A percentile compares a stretch with the other conserved stretches of the same genome.
These are phyloP conservation scores for Lycaon pictus DNA, from an alignment of 2,113 vertebrate species.

Conservation along the genomic window DNA sequence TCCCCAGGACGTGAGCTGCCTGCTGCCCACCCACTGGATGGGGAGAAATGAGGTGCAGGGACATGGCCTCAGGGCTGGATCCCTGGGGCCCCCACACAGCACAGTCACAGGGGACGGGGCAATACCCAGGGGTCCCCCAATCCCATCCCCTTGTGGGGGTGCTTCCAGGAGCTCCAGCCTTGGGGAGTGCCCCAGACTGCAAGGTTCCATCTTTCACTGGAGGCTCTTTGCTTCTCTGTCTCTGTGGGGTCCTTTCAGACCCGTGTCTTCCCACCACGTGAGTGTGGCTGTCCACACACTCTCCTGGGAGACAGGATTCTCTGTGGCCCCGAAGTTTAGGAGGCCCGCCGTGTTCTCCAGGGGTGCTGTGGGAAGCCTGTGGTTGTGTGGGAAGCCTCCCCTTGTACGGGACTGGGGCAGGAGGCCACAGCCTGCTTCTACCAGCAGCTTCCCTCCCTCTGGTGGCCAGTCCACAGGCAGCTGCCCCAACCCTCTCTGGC, in stretches of 20 bases:
- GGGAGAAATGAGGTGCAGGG: fast-evolving
- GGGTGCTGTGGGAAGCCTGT: background rate
- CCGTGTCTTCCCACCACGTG: background rate
- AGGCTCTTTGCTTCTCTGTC: background rate
- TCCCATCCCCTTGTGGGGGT: fast-evolving
- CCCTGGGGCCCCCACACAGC: fast-evolving
- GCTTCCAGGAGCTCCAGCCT: background rate
- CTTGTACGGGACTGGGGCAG: background rate
- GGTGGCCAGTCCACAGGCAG: background rate
- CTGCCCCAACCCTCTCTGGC: background rate
- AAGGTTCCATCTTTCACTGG: background rate
- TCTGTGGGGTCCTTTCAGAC: background rate
- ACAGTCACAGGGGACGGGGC: fast-evolving
- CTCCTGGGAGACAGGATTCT: background rate
- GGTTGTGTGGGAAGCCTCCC: background rate
- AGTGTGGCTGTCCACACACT: background rate
- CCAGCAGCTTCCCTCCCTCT: background rate
- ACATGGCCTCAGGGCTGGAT: background rate
- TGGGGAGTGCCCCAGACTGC: fast-evolving
- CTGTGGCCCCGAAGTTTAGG: background rate
- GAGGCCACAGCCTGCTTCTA: background rate
- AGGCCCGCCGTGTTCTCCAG: fast-evolving
- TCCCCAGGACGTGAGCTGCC: background rate
- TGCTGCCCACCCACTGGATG: background rate
- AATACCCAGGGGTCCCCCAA: background rate